Evolutionary conservation across 2,113 vertebrate genomes (phyloP), one percentile per base, ranked within the genome.

Genomic region (Mesitornis unicolor): DNA sequence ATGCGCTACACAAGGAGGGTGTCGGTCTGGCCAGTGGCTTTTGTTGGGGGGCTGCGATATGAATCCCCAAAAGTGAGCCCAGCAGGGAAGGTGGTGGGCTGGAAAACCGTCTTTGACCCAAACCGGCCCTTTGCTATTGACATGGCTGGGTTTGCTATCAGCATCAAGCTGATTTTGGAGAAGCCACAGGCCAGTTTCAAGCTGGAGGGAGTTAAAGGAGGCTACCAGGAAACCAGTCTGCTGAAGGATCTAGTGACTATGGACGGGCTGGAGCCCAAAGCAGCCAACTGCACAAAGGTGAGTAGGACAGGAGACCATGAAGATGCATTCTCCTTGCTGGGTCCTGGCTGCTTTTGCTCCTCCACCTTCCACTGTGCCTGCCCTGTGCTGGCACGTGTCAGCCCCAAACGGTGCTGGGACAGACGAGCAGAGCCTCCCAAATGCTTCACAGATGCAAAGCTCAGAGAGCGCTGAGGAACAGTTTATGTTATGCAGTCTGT

Each of bases 141-240:
- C 97, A 99, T 99, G 99, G 99, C 99, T 4, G 99, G 99, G 26
- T 99, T 99, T 87, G 98, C 99, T 6, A 97, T 99, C 57, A 99
- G 98, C 94, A 96, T 99, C 93, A 98, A 94, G 56, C 95, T 99
- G 82, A 98, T 99, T 87, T 95, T 99, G 84, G 97, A 98, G 81
- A 99, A 98, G 96, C 98, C 98, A 90, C 98, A 98, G 11, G 99
- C 98, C 94, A 98, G 98, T 97, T 99, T 99, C 97, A 98, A 98
- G 96, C 91, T 99, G 91, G 98, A 98, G 6, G 99, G 98, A 38
- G 98, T 99, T 67, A 99, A 99, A 91, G 98, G 98, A 90, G 98
- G 98, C 25, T 99, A 99, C 87, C 99, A 99, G 87, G 99, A 99
- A 97, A 99, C 98, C 89, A 99, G 98, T 92, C 95, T 99, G 84